Base-by-base conservation (phyloP, 2,113 vertebrate genomes). In the Perca fluviatilis region DNA sequence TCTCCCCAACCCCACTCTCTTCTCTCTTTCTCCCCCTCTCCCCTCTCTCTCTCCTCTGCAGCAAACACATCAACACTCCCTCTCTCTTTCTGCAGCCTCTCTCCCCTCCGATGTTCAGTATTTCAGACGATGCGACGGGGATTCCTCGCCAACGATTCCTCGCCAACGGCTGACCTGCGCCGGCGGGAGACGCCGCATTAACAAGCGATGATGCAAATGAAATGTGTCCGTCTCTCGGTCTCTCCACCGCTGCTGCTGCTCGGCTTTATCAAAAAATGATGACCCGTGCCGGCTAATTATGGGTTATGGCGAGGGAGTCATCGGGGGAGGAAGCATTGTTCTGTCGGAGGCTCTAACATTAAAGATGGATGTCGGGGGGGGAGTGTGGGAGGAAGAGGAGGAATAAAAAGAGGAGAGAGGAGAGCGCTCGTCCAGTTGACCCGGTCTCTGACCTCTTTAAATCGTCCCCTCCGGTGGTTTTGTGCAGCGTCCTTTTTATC, bases 141-240 rank as follows among this genome's bases (percentile, higher is more conserved):
- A 92, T 76, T 79, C 86, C 85, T 85, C 58, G 2, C 57, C 85
- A 85, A 66, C 80, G 74, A 78, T 87, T 58, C 79, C 79, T 30
- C 21, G 67, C 5, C 47, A 71, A 70, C 79, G 71, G 46, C 83
- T 87, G 93, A 91, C 94, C 93, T 83, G 83, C 54, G 63, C 85
- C 75, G 74, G 80, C 83, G 71, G 80, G 73, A 86, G 58, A 74
- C 58, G 88, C 77, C 36, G 84, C 77, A 89, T 89, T 87, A 89
- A 89, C 88, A 89, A 87, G 89, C 85, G 65, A 70, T 79, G 87
- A 93, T 94, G 93, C 88, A 91, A 92, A 95, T 95, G 88, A 93
- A 89, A 89, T 71, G 82, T 66, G 86, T 83, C 77, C 80, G 75
- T 70, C 62, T 53, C 49, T 68, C 67, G 30, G 63, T 60, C 77